Percentiles rank a stretch among this genome's conserved stretches.
These are phyloP conservation scores for Dreissena rostriformis DNA, from an alignment of 1,140 invertebrate genomes.

Conservation along the genomic window DNA sequence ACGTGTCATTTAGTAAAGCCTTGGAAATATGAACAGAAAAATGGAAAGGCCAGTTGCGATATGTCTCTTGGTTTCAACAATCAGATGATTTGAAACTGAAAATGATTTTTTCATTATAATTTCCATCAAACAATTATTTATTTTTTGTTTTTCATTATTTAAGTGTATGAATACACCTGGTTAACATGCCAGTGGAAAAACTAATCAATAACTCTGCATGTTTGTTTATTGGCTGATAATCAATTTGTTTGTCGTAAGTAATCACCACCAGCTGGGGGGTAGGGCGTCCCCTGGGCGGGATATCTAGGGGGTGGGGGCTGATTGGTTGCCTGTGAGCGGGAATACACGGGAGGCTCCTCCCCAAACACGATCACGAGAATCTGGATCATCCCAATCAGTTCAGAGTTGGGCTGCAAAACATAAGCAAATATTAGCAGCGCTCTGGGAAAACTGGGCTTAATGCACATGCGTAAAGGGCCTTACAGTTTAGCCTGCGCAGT, in stretches of 20 bases:
- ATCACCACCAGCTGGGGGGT: conserved; percentile 67
- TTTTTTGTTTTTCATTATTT: not conserved
- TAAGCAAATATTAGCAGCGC: not conserved
- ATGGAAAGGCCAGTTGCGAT: too few relatives aligned
- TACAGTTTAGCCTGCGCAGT: too few relatives aligned
- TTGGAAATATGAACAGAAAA: too few relatives aligned
- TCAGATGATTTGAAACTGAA: not conserved
- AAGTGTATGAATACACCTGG: not conserved
- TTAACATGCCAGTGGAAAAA: not conserved
- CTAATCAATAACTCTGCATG: not conserved
- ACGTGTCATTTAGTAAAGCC: too few relatives aligned
- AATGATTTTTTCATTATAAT: not conserved
- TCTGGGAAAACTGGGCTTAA: not conserved
- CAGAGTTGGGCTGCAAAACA: conserved; percentile 87
- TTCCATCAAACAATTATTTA: not conserved
- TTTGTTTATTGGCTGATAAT: not conserved
- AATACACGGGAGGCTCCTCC: conserved; percentile 95
- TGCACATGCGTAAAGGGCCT: too few relatives aligned
- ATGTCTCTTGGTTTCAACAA: too few relatives aligned
- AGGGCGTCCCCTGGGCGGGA: conserved; percentile 73
- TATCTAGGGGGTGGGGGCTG: conserved; percentile 76
- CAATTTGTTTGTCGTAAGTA: conserved; percentile 1
- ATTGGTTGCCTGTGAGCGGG: conserved; percentile 51
- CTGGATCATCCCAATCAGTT: conserved; percentile 93
- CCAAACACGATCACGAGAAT: conserved; percentile 97